A percentile compares a stretch with the other conserved stretches of the same genome.
These are phyloP conservation scores for Lordiphosa clarofinis DNA, from an alignment of 1,140 invertebrate genomes.

Conservation along the genomic window DNA sequence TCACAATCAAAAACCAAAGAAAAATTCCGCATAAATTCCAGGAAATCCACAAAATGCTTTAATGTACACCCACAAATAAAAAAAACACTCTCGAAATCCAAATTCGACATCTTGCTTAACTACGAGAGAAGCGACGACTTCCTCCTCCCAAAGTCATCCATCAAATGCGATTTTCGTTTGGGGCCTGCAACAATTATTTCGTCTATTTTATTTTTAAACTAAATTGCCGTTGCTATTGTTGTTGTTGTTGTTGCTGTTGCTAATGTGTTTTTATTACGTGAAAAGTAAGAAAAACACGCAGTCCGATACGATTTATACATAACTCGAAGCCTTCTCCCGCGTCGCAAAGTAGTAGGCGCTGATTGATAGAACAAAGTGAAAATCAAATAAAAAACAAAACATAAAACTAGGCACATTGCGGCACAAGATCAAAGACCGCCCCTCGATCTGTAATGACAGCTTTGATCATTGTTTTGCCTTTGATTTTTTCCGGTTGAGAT, in stretches of 20 bases:
- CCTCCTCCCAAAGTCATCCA: constrained; percentile 47
- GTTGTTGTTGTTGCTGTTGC: constrained; percentile 42
- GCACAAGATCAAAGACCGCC: constrained; percentile 72
- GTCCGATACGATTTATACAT: constrained; percentile 47
- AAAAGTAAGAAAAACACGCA: constrained; percentile 51
- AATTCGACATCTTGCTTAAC: constrained; percentile 41
- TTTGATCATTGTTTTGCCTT: constrained; percentile 78
- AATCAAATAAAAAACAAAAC: constrained; percentile 78
- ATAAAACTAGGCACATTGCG: constrained; percentile 66
- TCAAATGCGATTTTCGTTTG: constrained; percentile 60
- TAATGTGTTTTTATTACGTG: constrained; percentile 71
- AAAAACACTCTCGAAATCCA: constrained; percentile 15
- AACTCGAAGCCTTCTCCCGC: constrained; percentile 28
- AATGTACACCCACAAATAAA: constrained; percentile 31
- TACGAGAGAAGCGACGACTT: constrained; percentile 41
- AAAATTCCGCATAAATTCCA: constrained; percentile 70
- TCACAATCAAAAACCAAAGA: constrained; percentile 45
- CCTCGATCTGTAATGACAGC: constrained; percentile 78
- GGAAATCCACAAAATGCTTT: constrained; percentile 62
- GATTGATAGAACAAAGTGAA: constrained; percentile 78
- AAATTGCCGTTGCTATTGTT: constrained; percentile 47
- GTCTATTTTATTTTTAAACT: constrained; percentile 73
- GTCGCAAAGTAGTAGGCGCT: constrained; percentile 71
- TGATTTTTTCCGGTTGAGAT: constrained; percentile 72
- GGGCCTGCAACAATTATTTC: constrained; percentile 63